phyloP scores from a whole-genome alignment of 2,113 vertebrate genomes.

The Colinus virginianus region DNA sequence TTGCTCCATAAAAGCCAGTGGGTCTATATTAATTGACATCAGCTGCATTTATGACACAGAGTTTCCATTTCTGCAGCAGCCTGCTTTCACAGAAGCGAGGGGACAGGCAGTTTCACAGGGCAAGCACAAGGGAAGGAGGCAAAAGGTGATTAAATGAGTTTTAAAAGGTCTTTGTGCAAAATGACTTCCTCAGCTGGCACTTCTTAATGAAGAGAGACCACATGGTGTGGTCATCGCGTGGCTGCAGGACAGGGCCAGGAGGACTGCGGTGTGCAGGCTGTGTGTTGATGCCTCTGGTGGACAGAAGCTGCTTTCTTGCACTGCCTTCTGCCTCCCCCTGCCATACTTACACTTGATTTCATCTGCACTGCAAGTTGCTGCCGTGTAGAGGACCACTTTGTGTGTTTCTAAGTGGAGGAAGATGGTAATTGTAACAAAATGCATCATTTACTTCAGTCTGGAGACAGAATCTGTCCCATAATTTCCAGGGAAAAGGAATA shows the following conservation, averaged over 20 bases:
- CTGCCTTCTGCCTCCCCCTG: not conserved
- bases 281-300: too few species aligned
- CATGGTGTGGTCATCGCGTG: not conserved
- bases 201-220: not conserved
- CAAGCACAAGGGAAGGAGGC: not conserved
- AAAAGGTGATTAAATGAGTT: not conserved
- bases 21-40: not conserved
- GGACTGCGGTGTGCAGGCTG: not conserved
- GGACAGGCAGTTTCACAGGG: not conserved
- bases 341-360: not conserved
- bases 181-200: not conserved
- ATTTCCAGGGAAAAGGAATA: not conserved
- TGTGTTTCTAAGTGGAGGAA: not conserved
- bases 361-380: not conserved
- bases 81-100: not conserved
- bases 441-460: not conserved
- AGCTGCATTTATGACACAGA: not conserved
- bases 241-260: not conserved
- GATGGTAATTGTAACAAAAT: not conserved
- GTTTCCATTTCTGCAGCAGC: not conserved
- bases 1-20: not conserved
- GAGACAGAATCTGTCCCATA: not conserved
- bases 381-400: fast-evolving
- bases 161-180: not conserved
- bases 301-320: not conserved